Conservation (phyloP, 2,888 invertebrate genomes). For the Drosophila lutescens region DNA sequence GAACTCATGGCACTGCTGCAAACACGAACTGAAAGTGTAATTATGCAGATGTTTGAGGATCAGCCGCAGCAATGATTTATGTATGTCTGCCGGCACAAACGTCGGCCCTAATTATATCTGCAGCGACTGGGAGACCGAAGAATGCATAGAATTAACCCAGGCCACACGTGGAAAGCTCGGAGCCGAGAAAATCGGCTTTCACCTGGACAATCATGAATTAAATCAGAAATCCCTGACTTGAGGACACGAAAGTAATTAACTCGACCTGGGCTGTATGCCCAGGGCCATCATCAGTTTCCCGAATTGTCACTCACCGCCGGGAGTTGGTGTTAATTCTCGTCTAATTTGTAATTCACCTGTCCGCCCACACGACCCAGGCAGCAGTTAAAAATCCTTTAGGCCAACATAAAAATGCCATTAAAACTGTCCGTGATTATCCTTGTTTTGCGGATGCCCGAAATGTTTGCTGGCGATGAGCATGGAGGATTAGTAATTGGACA, state of each 20-base stretch:
- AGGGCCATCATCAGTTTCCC: slow-evolving; percentile 56
- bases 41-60: slow-evolving; percentile 69
- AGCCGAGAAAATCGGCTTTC: slow-evolving; percentile 20
- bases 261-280: slow-evolving; percentile 49
- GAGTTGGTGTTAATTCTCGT: slow-evolving; percentile 55
- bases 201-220: slow-evolving; percentile 35
- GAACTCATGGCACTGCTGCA: slow-evolving; percentile 51
- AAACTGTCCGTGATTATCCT: slow-evolving; percentile 68
- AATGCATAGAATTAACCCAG: slow-evolving; percentile 14
- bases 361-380: slow-evolving; percentile 35
- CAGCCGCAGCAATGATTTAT: slow-evolving; percentile 39
- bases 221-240: slow-evolving; percentile 26
- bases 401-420: slow-evolving; percentile 73
- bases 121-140: slow-evolving; percentile 3
- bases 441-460: slow-evolving; percentile 41
- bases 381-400: slow-evolving; percentile 77
- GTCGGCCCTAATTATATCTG: slow-evolving; percentile 37
- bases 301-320: slow-evolving; percentile 28
- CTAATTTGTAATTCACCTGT: slow-evolving; percentile 70
- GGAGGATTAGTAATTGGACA: slow-evolving; percentile 5
- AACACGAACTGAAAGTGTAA: slow-evolving; percentile 70
- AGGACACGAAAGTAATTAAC: slow-evolving; percentile 68
- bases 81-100: slow-evolving; percentile 29
- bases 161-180: slow-evolving; percentile 11
- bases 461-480: slow-evolving; percentile 25